These are phyloP conservation scores for Oxycera nigricornis DNA, from an alignment of 2,888 invertebrate genomes.

Conservation along the genomic window DNA sequence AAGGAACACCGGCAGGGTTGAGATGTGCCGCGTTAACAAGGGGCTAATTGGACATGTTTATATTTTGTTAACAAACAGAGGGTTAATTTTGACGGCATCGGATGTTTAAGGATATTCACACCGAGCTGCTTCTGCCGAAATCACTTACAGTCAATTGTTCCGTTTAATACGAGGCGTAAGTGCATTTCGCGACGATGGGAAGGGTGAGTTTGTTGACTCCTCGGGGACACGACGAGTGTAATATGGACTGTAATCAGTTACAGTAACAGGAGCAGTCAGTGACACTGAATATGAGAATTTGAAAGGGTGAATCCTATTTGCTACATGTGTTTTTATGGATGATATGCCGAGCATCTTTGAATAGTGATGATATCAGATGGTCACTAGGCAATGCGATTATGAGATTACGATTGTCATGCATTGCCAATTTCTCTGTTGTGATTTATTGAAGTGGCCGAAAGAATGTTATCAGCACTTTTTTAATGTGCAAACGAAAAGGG, in stretches of 20 bases:
- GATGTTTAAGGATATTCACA: not conserved
- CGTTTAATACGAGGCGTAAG: not conserved
- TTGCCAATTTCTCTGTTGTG: constrained; percentile 22
- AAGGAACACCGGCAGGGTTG: too few relatives aligned
- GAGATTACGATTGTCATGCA: constrained; percentile 45
- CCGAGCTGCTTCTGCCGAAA: not conserved
- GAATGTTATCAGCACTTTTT: constrained; percentile 10
- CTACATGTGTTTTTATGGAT: not conserved
- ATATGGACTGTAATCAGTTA: constrained; percentile 21
- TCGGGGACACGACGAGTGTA: not conserved
- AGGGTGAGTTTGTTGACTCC: not conserved
- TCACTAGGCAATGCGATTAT: constrained; percentile 43
- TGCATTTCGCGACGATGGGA: too few relatives aligned
- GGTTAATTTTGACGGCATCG: constrained; percentile 33
- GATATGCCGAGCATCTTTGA: not conserved
- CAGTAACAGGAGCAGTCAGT: not conserved
- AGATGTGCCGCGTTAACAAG: constrained; percentile 39
- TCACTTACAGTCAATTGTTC: constrained; percentile 21
- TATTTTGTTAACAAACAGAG: constrained; percentile 45
- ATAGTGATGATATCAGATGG: constrained; percentile 44
- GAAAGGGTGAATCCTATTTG: constrained; percentile 14
- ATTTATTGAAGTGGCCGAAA: not conserved
- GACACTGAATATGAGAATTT: too few relatives aligned
- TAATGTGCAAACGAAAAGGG: not conserved
- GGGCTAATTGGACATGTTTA: constrained; percentile 44